phyloP scores from a whole-genome alignment of 2,888 invertebrate genomes.

The Biston stratarius region DNA sequence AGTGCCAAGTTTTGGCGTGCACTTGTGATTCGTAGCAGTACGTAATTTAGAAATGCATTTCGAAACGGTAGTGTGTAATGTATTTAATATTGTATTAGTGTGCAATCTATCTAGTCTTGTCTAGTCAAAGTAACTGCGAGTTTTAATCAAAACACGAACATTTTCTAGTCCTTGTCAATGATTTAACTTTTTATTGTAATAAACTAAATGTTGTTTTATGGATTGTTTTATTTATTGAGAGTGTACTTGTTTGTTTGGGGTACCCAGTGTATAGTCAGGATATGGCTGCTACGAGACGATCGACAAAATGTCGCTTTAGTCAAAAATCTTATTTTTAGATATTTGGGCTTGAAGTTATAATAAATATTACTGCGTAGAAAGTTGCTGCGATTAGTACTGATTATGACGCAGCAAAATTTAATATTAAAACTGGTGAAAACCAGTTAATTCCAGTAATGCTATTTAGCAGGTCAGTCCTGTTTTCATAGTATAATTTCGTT shows the following conservation, averaged over 20 bases:
- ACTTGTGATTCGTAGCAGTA: constrained; percentile 59
- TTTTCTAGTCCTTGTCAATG: constrained; percentile 67
- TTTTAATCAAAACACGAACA: constrained; percentile 44
- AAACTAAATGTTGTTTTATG: constrained; percentile 70
- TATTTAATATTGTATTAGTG: constrained; percentile 58
- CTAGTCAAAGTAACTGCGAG: constrained; percentile 71
- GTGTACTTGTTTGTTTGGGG: constrained; percentile 39
- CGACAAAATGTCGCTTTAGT: constrained; percentile 71
- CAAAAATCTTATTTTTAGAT: constrained; percentile 66
- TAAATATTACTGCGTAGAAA: constrained; percentile 38
- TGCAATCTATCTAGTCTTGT: constrained; percentile 73
- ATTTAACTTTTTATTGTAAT: constrained; percentile 69
- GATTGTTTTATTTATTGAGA: constrained; percentile 79
- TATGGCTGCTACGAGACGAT: constrained; percentile 80
- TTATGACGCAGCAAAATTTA: constrained; percentile 14
- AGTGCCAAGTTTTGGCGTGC: constrained; percentile 77
- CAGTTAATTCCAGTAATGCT: constrained; percentile 12
- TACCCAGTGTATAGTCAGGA: constrained; percentile 53
- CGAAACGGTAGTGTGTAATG: constrained; percentile 49
- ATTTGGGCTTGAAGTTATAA: constrained; percentile 65
- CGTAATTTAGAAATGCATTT: constrained; percentile 60
- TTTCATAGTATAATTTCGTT: constrained; percentile 20
- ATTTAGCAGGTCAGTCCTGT: constrained; percentile 35
- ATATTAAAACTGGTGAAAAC: constrained; percentile 12
- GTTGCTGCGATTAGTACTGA: constrained; percentile 9